Evolutionary conservation across 53 echinoderm and acorn worm species (phyloP).

Genomic region (Antedon mediterranea): DNA sequence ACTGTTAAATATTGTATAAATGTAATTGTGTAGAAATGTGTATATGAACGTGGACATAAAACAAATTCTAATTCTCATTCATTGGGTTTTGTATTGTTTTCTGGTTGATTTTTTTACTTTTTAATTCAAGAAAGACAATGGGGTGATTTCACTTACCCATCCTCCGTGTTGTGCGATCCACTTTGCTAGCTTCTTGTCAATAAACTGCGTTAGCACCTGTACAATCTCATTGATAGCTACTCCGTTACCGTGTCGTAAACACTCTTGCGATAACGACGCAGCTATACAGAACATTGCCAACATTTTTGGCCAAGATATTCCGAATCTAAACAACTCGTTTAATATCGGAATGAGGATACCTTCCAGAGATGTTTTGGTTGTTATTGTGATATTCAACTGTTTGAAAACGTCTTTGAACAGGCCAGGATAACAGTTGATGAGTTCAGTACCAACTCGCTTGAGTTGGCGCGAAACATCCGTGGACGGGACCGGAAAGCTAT

Average conservation of each 20-base stretch:
- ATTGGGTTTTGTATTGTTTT: too few relatives aligned
- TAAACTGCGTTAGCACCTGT: slow-evolving; percentile 22
- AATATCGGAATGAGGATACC: slow-evolving; percentile 37
- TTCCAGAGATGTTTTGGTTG: slow-evolving; percentile 33
- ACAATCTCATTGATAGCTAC: slow-evolving; percentile 24
- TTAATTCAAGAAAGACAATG: too few relatives aligned
- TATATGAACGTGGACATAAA: too few relatives aligned
- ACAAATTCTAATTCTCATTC: too few relatives aligned
- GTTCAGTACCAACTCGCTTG: slow-evolving; percentile 29
- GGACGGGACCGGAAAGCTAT: neutral
- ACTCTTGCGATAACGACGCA: slow-evolving; percentile 48
- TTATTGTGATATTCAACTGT: slow-evolving; percentile 57
- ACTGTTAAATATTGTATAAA: too few relatives aligned
- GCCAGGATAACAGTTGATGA: slow-evolving; percentile 41
- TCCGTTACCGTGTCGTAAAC: slow-evolving; percentile 55
- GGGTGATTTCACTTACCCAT: slow-evolving; percentile 40
- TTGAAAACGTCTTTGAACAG: slow-evolving; percentile 48
- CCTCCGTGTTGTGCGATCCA: slow-evolving; percentile 76
- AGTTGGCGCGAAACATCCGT: slow-evolving; percentile 25
- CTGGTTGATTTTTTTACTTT: too few relatives aligned
- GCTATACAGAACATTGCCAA: slow-evolving; percentile 58
- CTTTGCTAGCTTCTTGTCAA: slow-evolving; percentile 28
- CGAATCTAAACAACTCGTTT: slow-evolving; percentile 36
- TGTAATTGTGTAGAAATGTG: too few relatives aligned
- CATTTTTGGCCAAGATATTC: slow-evolving; percentile 64